Base-by-base conservation (phyloP, 2,797 vertebrate species). In the Lacerta agilis region DNA sequence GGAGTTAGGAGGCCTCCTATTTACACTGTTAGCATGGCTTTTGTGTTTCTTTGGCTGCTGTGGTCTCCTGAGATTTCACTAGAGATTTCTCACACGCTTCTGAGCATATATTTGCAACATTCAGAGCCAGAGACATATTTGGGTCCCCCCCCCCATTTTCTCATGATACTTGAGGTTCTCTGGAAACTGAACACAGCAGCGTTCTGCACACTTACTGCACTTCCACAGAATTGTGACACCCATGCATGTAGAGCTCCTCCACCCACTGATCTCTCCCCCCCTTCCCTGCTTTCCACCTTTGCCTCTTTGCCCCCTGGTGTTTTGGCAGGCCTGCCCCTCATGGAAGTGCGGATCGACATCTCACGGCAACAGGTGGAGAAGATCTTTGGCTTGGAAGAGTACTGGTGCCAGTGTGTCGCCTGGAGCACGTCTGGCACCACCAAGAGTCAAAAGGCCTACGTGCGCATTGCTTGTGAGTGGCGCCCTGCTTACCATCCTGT, bases 291-390 rank as follows among this genome's bases (percentile, higher is more conserved):
- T 33, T n/a, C 17, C 43, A 13, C 41, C 36, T 69, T 72, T 67
- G 36, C 29, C 45, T 82, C 20, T 64, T 71, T 71, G 15, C 15
- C 38, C 18, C 71, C 71, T 0, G 1, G 0, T 64, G 78, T 87
- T 25, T 38, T 64, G 45, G 75, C 97, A 99, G 99, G 98, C 66
- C 97, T 99, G 95, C 98, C 98, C 0, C 94, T 98, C 94, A 99
- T 99, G 98, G 98, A 99, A 96, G 99, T 99, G 92, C 98, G 96
- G 84, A 99, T 99, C 25, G 98, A 99, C n/a, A 98, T 99, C 82
- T 99, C 98, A 6, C 97, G 99, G 91, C 99, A 99, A 97, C 99
- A 99, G 96, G 99, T 99, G 96, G 99, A 99, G 97, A 99, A 99
- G 97, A 97, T 99, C 94, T 99, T 99, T 8, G 99, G 99, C 72